These are phyloP conservation scores for Idaea biselata DNA, from an alignment of 2,888 invertebrate genomes.

Conservation along the genomic window DNA sequence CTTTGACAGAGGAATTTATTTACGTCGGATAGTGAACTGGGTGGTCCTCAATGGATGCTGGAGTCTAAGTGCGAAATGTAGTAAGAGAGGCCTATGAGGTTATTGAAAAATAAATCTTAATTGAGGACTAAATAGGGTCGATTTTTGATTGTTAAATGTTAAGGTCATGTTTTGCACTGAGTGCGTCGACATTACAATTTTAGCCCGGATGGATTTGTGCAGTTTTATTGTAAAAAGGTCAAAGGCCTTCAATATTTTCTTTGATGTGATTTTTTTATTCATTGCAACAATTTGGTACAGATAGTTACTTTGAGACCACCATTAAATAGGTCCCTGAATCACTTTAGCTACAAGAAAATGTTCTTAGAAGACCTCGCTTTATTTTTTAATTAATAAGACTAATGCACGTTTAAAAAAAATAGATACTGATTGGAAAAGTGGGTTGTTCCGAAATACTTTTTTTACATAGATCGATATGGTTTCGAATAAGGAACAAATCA, in stretches of 20 bases:
- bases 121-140: slow-evolving; percentile 29
- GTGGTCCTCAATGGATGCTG: slow-evolving; percentile 58
- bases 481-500: no score
- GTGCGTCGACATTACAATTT: slow-evolving; percentile 76
- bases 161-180: slow-evolving; percentile 52
- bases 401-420: no score
- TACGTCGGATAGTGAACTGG: slow-evolving; percentile 40
- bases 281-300: not conserved
- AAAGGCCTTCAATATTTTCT: slow-evolving; percentile 45
- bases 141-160: slow-evolving; percentile 40
- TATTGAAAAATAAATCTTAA: slow-evolving; percentile 33
- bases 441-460: no score
- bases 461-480: no score
- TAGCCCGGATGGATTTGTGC: slow-evolving; percentile 75
- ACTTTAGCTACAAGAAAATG: no score
- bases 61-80: slow-evolving; percentile 47
- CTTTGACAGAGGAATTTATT: slow-evolving; percentile 26
- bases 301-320: no score
- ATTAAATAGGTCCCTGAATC: no score
- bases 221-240: slow-evolving; percentile 78
- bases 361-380: no score
- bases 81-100: slow-evolving; percentile 24
- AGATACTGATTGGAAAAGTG: no score
- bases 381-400: no score
- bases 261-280: not conserved